Base-by-base conservation (phyloP, 1,140 invertebrate genomes). In the Drosophila burlai region DNA sequence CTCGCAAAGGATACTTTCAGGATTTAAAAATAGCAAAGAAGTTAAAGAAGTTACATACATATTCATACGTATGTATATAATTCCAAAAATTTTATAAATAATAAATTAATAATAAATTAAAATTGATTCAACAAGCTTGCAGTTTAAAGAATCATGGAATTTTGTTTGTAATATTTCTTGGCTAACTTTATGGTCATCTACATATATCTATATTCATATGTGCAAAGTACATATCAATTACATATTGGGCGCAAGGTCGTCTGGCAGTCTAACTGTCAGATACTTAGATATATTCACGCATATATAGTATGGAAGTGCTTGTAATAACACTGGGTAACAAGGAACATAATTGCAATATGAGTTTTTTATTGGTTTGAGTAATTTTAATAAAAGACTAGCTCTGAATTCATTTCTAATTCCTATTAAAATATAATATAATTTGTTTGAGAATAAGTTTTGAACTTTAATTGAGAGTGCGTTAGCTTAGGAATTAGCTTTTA, bases 181-280 rank as follows among this genome's bases (percentile, higher is more conserved):
- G 58, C n/a, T 63, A 57, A 26, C 49, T 80, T 68, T 65, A 29
- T 54, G 49, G 38, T 18, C 59, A 76, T 52, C 34, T 31, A 62
- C 43, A 31, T 50, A 49, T 59, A 58, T 64, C 52, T 36, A 50
- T 76, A 65, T 54, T 54, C 36, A 68, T 57, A 43, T 43, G 49
- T 42, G 47, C 45, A 43, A 16, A 59, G 63, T 36, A 59, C 57
- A 75, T 81, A 87, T 86, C 80, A 87, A 83, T 89, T 87, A 80
- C 66, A 62, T 45, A 80, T 87, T 89, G 80, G 52, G 83, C 84
- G 73, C 83, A 87, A 87, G 83, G 83, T 78, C 81, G 78, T 61
- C 74, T 18, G 68, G 74, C 50, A 81, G 67, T 55, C 73, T 45
- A 63, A 42, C 59, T 65, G 79, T 57, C 72, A 71, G 78, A 78